phyloP scores from a whole-genome alignment of 2,888 invertebrate genomes.

The Tachystola acroxantha region DNA sequence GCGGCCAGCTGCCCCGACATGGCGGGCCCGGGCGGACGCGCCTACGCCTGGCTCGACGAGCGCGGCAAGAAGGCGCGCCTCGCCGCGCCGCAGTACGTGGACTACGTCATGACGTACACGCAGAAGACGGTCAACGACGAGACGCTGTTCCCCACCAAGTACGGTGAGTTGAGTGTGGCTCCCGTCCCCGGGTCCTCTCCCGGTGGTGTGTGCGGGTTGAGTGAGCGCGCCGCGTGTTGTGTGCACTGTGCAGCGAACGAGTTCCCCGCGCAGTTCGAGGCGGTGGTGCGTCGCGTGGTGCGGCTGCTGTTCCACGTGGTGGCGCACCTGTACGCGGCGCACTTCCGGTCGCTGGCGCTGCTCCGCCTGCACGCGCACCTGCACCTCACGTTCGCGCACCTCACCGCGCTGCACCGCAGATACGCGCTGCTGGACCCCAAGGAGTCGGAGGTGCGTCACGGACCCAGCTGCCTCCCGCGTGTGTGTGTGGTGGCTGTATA shows the following conservation, averaged over 20 bases:
- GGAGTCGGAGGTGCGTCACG: slow-evolving; percentile 86
- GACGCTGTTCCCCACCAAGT: slow-evolving; percentile 98
- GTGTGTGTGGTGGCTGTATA: not conserved
- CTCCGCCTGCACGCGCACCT: slow-evolving; percentile 97
- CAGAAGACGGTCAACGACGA: slow-evolving; percentile 98
- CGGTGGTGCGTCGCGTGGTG: slow-evolving; percentile 96
- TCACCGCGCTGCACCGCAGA: slow-evolving; percentile 90
- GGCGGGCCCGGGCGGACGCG: slow-evolving; percentile 97
- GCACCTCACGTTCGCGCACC: slow-evolving; percentile 98
- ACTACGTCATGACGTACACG: slow-evolving; percentile 99
- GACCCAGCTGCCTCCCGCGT: not conserved
- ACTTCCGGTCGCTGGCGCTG: slow-evolving; percentile 96
- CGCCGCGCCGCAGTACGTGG: slow-evolving; percentile 98
- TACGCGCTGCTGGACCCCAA: slow-evolving; percentile 96
- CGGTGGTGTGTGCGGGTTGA: slow-evolving; percentile 76
- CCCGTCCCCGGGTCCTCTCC: not conserved
- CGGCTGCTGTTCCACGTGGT: slow-evolving; percentile 98
- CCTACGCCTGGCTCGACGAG: slow-evolving; percentile 99
- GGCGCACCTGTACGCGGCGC: slow-evolving; percentile 98
- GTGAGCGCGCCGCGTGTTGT: slow-evolving; percentile 92
- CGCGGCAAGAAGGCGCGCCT: slow-evolving; percentile 98
- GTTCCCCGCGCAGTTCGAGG: slow-evolving; percentile 96
- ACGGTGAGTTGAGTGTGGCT: slow-evolving; percentile 81
- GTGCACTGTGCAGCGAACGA: slow-evolving; percentile 92
- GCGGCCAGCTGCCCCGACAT: slow-evolving; percentile 96